Percentiles rank a stretch among this genome's conserved stretches.
Evolutionary conservation across 2,113 vertebrate species (phyloP).

Genomic region (Coptodon bakossiorum): DNA sequence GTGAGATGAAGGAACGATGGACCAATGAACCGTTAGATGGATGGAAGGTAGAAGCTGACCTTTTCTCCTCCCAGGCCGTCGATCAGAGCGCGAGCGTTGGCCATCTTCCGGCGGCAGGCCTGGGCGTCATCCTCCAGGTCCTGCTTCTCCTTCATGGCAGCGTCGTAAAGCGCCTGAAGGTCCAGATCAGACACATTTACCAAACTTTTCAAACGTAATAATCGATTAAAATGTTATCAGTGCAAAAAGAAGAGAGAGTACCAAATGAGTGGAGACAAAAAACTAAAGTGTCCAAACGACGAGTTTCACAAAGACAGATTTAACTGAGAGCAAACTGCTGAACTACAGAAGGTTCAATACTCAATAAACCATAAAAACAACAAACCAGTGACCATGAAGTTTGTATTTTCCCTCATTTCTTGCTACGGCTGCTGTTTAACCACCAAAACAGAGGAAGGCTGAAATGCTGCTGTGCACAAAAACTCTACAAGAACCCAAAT

Average conservation of each 20-base stretch:
- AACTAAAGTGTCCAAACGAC: fast-evolving
- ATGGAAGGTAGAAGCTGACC: conserved; percentile 35
- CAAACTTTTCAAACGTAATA: not conserved
- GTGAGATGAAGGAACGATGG: not conserved
- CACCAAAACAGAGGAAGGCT: not conserved
- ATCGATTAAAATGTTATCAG: not conserved
- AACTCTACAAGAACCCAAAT: not conserved
- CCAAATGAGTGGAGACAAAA: fast-evolving
- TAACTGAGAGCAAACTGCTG: not conserved
- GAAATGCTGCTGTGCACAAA: not conserved
- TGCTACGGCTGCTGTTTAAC: not conserved
- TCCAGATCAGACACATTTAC: not conserved
- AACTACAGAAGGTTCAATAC: not conserved
- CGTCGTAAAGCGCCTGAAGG: conserved; percentile 70
- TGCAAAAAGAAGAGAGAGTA: fast-evolving
- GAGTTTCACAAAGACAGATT: not conserved
- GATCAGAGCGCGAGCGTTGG: conserved; percentile 77
- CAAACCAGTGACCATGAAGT: not conserved
- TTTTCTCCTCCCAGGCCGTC: conserved; percentile 80
- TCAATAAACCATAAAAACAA: fast-evolving
- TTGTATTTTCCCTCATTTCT: not conserved
- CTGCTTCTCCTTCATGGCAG: conserved; percentile 78
- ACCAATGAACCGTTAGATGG: too few species aligned
- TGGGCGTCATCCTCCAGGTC: conserved; percentile 75
- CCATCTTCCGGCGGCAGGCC: conserved; percentile 76